A percentile compares a stretch with the other conserved stretches of the same genome.
Evolutionary conservation across 2,797 vertebrate species (phyloP).

Genomic region (Pangasius mekongensis): DNA sequence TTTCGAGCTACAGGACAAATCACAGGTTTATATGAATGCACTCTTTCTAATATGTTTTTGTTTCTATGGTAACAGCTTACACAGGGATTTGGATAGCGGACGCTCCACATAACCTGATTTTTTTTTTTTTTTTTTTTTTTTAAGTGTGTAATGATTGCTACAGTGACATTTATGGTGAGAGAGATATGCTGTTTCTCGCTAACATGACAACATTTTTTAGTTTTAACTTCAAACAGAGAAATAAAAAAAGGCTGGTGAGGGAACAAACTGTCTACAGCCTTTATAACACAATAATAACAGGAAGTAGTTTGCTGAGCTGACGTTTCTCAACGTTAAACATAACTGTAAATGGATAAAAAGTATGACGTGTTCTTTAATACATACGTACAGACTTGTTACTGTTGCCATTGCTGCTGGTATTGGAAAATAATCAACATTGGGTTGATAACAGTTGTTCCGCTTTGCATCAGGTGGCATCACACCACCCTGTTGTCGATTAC

Average conservation of each 20-base stretch:
- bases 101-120: too few relatives aligned
- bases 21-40: neutral
- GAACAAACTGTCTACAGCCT: neutral
- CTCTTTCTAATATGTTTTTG: neutral
- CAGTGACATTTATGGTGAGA: neutral
- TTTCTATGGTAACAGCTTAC: slow-evolving; percentile 6
- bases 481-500: neutral
- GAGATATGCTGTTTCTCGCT: neutral
- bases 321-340: neutral
- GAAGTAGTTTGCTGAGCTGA: neutral
- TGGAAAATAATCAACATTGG: neutral
- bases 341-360: neutral
- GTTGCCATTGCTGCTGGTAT: neutral
- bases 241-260: neutral
- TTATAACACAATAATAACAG: neutral
- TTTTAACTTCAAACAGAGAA: neutral
- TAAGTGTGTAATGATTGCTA: neutral
- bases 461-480: neutral
- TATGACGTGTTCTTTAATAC: neutral
- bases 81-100: neutral
- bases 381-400: neutral
- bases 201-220: neutral
- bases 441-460: neutral
- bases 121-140: neutral
- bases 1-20: neutral